Evolutionary conservation across 2,113 vertebrate species (phyloP).

Genomic region (Bos javanicus): DNA sequence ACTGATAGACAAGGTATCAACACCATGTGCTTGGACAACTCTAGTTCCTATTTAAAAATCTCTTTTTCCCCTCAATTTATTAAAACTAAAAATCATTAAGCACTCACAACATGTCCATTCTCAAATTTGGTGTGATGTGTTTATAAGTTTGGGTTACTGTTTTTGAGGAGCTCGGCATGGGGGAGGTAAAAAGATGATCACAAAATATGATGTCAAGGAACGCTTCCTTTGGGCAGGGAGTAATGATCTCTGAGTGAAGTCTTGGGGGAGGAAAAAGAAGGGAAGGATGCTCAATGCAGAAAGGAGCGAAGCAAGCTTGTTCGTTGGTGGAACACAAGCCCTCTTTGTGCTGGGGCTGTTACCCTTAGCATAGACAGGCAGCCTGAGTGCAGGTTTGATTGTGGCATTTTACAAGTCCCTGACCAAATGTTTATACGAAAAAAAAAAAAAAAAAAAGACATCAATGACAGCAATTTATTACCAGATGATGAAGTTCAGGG

Average conservation of each 20-base stretch:
- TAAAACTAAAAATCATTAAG: not conserved
- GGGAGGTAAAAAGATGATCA: not conserved
- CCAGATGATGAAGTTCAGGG: not conserved
- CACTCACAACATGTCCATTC: not conserved
- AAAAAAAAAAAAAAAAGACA: not conserved
- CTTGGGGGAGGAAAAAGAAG: not conserved
- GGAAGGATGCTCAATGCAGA: not conserved
- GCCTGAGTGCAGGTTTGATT: not conserved
- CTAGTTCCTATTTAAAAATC: not conserved
- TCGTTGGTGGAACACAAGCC: accelerated
- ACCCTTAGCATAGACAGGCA: not conserved
- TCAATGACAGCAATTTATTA: not conserved
- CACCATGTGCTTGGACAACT: not conserved
- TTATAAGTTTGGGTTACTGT: not conserved
- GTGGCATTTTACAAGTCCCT: not conserved
- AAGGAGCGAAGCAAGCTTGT: accelerated
- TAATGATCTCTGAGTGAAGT: no score
- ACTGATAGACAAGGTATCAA: not conserved
- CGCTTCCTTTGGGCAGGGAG: not conserved
- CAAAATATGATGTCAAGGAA: not conserved
- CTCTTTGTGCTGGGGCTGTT: not conserved
- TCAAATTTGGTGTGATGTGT: not conserved
- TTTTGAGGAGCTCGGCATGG: not conserved
- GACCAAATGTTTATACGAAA: not conserved
- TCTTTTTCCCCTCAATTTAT: not conserved